Base-by-base conservation (phyloP, 2,113 vertebrate genomes). In the Paratilapia polleni region DNA sequence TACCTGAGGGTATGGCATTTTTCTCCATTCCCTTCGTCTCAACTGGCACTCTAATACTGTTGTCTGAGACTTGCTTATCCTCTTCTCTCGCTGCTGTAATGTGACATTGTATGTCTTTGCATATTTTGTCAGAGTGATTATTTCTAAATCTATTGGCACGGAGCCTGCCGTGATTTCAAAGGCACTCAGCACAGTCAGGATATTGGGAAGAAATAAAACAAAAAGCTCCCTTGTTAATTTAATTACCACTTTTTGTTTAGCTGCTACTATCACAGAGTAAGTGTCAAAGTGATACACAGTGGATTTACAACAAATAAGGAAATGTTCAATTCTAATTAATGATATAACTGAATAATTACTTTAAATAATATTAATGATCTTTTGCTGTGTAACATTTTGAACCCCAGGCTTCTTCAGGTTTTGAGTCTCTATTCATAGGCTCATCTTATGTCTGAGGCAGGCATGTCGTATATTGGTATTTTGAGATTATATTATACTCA, bases 1-100 rank as follows among this genome's bases (percentile, higher is more conserved):
- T 86, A 94, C 93, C 93, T 93, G 81, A 87, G 89, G 90, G 89
- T 86, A 56, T 63, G 63, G 81, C 78, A 81, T 85, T 88, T 83
- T 88, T 87, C 81, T 93, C 90, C 58, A 54, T 59, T 88, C 85
- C 57, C 79, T 88, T 81, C 20, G 34, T 83, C 66, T 84, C 74
- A 12, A 62, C 63, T 34, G 73, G 54, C 17, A 5, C 78, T 79
- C 77, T 70, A 83, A 86, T 83, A 56, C 83, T 88, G 84, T 58
- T 87, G 80, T 83, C 60, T 88, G 87, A 87, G 82, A 76, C 68
- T 85, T 70, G 41, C 79, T 80, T 70, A 88, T 87, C 63, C 68
- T 81, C 77, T 61, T 41, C 54, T 73, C 87, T 66, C 7, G 7
- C 74, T 63, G 78, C 70, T 87, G 81, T 81, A 83, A 87, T 84